Percentiles rank a stretch among this genome's conserved stretches.
Evolutionary conservation across 2,888 invertebrate genomes (phyloP).

Genomic region (Pediacus dermestoides): DNA sequence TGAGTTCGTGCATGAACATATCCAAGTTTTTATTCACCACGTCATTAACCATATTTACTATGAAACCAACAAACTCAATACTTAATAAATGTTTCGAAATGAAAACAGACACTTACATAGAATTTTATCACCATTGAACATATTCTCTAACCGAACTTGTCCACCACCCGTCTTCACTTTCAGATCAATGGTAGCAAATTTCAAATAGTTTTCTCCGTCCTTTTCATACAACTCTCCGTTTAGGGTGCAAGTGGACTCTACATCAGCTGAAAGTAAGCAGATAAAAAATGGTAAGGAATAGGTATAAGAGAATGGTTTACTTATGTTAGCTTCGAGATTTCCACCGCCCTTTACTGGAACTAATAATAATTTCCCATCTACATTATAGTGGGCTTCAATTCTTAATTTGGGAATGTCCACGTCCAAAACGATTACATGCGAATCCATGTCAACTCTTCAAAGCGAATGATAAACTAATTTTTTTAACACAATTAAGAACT

Average conservation of each 20-base stretch:
- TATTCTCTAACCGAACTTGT: slow-evolving; percentile 50
- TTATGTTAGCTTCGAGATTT: slow-evolving; percentile 54
- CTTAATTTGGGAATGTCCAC: slow-evolving; percentile 52
- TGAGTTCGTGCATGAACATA: slow-evolving; percentile 52
- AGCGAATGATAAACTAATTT: slow-evolving; percentile 7
- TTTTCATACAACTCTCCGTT: slow-evolving; percentile 42
- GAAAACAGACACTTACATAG: slow-evolving; percentile 46
- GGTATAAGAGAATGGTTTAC: no score
- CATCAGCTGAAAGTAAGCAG: slow-evolving; percentile 39
- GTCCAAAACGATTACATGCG: slow-evolving; percentile 45
- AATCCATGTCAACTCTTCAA: slow-evolving; percentile 45
- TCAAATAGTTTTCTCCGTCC: slow-evolving; percentile 49
- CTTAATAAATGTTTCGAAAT: slow-evolving; percentile 6
- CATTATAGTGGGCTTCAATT: slow-evolving; percentile 53
- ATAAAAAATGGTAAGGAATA: no score
- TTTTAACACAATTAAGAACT: slow-evolving; percentile 26
- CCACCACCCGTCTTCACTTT: slow-evolving; percentile 52
- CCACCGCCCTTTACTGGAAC: slow-evolving; percentile 56
- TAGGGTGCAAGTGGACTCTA: slow-evolving; percentile 32
- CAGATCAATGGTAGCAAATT: slow-evolving; percentile 48
- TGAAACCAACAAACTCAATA: slow-evolving; percentile 24
- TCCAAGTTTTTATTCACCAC: slow-evolving; percentile 57
- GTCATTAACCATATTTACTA: slow-evolving; percentile 54
- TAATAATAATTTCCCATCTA: slow-evolving; percentile 54
- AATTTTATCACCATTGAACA: slow-evolving; percentile 55